These are phyloP conservation scores for Clistopyga incitator DNA, from an alignment of 2,888 invertebrate species.

Conservation along the genomic window DNA sequence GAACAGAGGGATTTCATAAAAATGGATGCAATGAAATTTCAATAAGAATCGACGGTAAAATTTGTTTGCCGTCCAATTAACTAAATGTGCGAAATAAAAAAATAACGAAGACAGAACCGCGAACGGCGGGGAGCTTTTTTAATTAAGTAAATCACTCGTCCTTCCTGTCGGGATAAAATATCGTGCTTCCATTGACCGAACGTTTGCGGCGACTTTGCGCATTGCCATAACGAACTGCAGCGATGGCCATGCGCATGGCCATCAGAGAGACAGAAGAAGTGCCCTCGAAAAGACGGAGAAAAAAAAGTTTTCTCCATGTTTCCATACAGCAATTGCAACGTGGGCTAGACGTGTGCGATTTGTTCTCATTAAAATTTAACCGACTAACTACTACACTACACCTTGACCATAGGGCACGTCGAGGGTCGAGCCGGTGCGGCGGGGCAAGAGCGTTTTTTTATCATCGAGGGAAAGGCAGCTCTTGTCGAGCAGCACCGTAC, in stretches of 20 bases:
- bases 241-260: neutral
- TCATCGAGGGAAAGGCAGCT: slow-evolving; percentile 28
- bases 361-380: slow-evolving; percentile 64
- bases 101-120: neutral
- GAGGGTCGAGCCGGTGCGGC: slow-evolving; percentile 31
- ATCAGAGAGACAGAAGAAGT: neutral
- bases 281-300: slow-evolving; percentile 38
- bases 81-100: neutral
- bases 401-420: slow-evolving; percentile 45
- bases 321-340: slow-evolving; percentile 23
- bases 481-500: slow-evolving; percentile 29
- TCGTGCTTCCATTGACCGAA: too few species aligned
- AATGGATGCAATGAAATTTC: neutral
- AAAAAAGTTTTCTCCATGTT: slow-evolving; percentile 45
- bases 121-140: neutral
- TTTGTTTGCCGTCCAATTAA: slow-evolving; percentile 1
- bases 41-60: neutral
- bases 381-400: slow-evolving; percentile 9
- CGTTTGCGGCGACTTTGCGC: neutral
- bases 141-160: too few species aligned
- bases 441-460: slow-evolving; percentile 22
- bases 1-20: neutral
- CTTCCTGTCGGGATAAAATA: neutral
- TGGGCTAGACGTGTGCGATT: slow-evolving; percentile 45
- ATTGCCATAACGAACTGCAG: neutral